A percentile compares a stretch with the other conserved stretches of the same genome.
Evolutionary conservation across 1,140 invertebrate genomes (phyloP).

Genomic region (Oryctes rhinoceros): DNA sequence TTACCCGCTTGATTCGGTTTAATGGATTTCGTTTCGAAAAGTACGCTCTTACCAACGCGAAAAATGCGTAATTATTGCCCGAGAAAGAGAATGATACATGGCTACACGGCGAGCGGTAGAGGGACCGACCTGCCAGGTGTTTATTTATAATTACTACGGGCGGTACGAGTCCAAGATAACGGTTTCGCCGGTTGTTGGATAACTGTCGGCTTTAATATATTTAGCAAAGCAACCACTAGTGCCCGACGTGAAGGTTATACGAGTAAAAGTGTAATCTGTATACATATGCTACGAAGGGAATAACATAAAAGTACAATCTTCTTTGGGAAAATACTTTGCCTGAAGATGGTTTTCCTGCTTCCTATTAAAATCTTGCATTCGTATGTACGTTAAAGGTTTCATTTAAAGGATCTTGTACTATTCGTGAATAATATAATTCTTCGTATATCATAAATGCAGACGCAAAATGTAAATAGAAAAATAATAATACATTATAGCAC

Average conservation of each 20-base stretch:
- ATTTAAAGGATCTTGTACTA: too few relatives aligned
- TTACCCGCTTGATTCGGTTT: constrained; percentile 27
- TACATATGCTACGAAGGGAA: too few relatives aligned
- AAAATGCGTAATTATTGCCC: constrained; percentile 32
- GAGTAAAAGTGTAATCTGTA: too few relatives aligned
- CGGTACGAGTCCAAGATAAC: constrained; percentile 32
- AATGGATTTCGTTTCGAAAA: constrained; percentile 35
- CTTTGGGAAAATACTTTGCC: too few relatives aligned
- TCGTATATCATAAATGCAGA: too few relatives aligned
- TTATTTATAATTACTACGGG: constrained; percentile 32
- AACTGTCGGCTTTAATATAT: background rate
- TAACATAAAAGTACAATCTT: too few relatives aligned
- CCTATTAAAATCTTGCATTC: too few relatives aligned
- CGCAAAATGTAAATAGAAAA: too few relatives aligned
- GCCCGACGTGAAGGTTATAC: background rate
- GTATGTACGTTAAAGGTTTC: too few relatives aligned
- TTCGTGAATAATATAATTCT: too few relatives aligned
- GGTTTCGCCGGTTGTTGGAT: constrained; percentile 20
- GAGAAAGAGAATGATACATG: constrained; percentile 32
- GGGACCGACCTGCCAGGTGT: constrained; percentile 26
- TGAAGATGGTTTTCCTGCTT: too few relatives aligned
- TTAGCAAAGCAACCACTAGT: background rate
- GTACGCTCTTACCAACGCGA: background rate
- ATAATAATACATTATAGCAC: too few relatives aligned
- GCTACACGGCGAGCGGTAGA: background rate